phyloP scores from a whole-genome alignment of 2,113 vertebrate genomes.

The Phrynosoma platyrhinos region DNA sequence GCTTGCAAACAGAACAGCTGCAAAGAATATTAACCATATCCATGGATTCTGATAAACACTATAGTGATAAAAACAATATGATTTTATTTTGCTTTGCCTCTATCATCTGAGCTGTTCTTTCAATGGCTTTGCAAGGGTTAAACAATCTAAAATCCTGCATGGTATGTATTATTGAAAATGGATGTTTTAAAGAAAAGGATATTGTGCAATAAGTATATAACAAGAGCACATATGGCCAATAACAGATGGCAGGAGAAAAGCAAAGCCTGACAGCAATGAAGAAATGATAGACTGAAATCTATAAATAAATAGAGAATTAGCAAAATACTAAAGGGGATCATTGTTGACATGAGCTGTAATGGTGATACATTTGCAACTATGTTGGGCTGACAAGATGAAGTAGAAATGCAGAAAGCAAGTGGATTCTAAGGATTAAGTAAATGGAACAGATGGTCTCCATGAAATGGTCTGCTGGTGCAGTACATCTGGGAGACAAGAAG shows the following conservation, averaged over 20 bases:
- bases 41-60: accelerated
- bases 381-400: neutral
- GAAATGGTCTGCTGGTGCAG: accelerated
- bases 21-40: slow-evolving; percentile 29
- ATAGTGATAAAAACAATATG: slow-evolving; percentile 24
- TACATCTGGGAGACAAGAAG: neutral
- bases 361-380: slow-evolving; percentile 14
- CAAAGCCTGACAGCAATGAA: slow-evolving; percentile 16
- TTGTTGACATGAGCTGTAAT: neutral
- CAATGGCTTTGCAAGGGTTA: slow-evolving; percentile 35
- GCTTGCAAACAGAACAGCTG: slow-evolving; percentile 45
- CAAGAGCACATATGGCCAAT: neutral
- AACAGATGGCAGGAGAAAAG: slow-evolving; percentile 25
- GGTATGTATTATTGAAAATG: slow-evolving; percentile 24
- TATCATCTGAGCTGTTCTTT: slow-evolving; percentile 29
- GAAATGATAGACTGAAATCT: slow-evolving; percentile 2
- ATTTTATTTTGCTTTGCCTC: slow-evolving; percentile 32
- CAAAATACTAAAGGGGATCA: slow-evolving; percentile 15
- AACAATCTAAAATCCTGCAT: neutral
- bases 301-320: slow-evolving; percentile 36
- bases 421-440: neutral
- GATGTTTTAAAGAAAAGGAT: neutral
- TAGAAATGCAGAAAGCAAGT: neutral
- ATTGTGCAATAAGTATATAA: neutral
- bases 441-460: neutral